phyloP scores from a whole-genome alignment of 2,113 vertebrate species.

The Onychostruthus taczanowskii region DNA sequence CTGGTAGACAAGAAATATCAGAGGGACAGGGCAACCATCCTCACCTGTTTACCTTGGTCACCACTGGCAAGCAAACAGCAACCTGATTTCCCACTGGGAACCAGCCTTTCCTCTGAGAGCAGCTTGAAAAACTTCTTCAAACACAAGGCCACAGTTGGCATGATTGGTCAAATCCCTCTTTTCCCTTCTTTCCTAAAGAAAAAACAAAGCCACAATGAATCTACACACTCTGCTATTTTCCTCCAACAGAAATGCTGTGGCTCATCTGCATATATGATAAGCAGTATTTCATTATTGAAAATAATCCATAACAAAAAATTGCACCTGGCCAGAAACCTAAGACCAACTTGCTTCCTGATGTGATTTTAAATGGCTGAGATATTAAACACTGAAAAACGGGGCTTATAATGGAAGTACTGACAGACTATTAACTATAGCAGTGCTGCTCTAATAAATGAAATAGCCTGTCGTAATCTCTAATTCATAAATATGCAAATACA shows the following conservation, averaged over 20 bases:
- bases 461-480: slow-evolving; percentile 80
- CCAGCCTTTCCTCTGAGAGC: neutral
- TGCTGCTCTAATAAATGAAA: slow-evolving; percentile 81
- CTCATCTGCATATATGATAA: slow-evolving; percentile 55
- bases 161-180: neutral
- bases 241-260: neutral
- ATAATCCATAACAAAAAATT: slow-evolving; percentile 25
- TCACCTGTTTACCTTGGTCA: neutral
- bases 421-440: slow-evolving; percentile 82
- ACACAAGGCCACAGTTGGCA: neutral
- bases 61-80: neutral
- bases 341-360: slow-evolving; percentile 73
- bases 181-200: neutral
- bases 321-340: slow-evolving; percentile 50
- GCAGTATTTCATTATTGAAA: slow-evolving; percentile 27
- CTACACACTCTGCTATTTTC: neutral
- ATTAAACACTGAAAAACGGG: slow-evolving; percentile 79
- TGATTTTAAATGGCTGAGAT: slow-evolving; percentile 77
- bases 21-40: neutral
- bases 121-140: neutral
- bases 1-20: neutral
- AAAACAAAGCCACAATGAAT: neutral
- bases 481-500: slow-evolving; percentile 86
- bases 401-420: slow-evolving; percentile 84
- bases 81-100: neutral